phyloP scores from a whole-genome alignment of 2,888 invertebrate genomes.

The Conomelus anceps region DNA sequence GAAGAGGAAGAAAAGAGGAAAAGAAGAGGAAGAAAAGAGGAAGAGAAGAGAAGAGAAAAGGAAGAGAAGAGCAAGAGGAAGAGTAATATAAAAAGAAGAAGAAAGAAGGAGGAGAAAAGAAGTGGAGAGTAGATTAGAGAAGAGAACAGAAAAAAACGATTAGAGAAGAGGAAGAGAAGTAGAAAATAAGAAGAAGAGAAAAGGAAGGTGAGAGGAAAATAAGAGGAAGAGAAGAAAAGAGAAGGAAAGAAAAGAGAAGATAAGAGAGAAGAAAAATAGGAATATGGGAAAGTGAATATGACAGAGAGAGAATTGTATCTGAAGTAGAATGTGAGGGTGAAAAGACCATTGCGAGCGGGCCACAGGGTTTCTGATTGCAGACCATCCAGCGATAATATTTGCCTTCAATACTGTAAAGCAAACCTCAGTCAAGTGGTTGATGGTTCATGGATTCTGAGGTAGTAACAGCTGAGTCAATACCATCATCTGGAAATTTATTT shows the following conservation, averaged over 20 bases:
- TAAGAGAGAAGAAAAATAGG: not conserved
- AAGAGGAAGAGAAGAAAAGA: not conserved
- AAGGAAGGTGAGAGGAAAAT: not conserved
- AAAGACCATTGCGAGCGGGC: not conserved
- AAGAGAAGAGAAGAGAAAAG: not conserved
- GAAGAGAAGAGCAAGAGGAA: not conserved
- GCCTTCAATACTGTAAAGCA: not conserved
- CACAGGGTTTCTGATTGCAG: too few species aligned
- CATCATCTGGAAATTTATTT: not conserved
- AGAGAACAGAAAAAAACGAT: not conserved
- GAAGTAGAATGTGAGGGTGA: not conserved
- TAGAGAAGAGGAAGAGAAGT: not conserved
- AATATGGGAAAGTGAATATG: too few species aligned
- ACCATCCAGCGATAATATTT: not conserved
- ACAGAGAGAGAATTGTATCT: not conserved
- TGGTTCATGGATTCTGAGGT: not conserved
- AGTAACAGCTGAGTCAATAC: not conserved
- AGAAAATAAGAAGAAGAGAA: not conserved
- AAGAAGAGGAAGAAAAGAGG: not conserved
- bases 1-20: not conserved
- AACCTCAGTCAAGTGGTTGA: not conserved
- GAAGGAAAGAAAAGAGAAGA: not conserved
- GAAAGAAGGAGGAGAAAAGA: not conserved
- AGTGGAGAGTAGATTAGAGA: not conserved
- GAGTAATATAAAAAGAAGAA: not conserved